These are phyloP conservation scores for Microtus montanus DNA, from an alignment of 2,113 vertebrate species.

Conservation along the genomic window DNA sequence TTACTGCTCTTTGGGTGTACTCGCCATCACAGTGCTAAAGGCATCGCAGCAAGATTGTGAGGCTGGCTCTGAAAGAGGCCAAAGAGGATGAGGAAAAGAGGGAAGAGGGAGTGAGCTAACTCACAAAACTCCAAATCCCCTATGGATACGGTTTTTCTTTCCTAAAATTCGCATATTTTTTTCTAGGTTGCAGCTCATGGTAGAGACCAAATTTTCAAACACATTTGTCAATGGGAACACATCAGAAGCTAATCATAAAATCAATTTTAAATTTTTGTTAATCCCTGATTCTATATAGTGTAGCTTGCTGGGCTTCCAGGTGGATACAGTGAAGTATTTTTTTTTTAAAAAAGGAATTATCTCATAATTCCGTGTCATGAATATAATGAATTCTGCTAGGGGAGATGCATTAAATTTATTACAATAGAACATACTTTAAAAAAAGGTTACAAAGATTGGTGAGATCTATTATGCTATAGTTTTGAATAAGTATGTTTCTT, in stretches of 20 bases:
- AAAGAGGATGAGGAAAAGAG: background rate
- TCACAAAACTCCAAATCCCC: background rate
- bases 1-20: background rate
- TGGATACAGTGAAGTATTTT: background rate
- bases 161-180: background rate
- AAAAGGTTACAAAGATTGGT: background rate
- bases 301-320: background rate
- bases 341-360: background rate
- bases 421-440: background rate
- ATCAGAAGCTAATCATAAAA: background rate
- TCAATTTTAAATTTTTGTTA: too few species aligned
- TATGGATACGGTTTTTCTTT: rapidly evolving
- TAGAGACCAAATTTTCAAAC: background rate
- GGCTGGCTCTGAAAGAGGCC: background rate
- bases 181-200: background rate
- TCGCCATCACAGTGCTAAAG: background rate
- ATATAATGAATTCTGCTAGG: background rate
- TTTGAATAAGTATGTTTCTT: constrained; percentile 51
- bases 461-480: background rate
- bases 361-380: background rate
- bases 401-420: background rate
- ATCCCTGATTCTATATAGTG: background rate
- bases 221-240: too few species aligned
- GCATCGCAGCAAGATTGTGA: background rate
- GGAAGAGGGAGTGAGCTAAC: background rate